Conservation (phyloP, 2,888 invertebrate genomes). For the Sepiola atlantica region DNA sequence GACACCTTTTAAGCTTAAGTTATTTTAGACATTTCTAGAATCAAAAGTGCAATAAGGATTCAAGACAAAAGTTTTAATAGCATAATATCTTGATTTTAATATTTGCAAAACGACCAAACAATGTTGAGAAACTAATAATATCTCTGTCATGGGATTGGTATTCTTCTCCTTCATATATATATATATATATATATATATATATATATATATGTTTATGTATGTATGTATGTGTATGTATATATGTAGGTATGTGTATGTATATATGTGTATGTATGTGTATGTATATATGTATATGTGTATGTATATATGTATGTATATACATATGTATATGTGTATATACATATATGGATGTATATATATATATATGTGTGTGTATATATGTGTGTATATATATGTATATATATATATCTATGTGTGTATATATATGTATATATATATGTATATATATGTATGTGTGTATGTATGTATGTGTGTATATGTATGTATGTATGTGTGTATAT, state of each 20-base stretch:
- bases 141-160: no score
- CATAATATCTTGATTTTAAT: no score
- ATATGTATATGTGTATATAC: slow-evolving; percentile 1
- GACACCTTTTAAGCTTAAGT: no score
- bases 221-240: neutral
- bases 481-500: neutral
- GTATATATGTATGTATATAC: neutral
- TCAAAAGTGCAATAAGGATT: no score
- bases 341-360: slow-evolving; percentile 13
- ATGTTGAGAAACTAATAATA: no score
- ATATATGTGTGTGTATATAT: neutral
- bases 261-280: neutral
- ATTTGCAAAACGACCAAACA: no score
- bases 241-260: neutral
- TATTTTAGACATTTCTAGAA: no score
- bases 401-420: neutral
- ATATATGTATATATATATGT: neutral
- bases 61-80: no score
- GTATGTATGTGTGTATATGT: neutral
- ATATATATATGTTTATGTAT: slow-evolving; percentile 3
- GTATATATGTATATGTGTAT: neutral
- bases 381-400: slow-evolving; percentile 6
- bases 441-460: neutral
- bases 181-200: no score
- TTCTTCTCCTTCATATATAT: no score